phyloP scores from a whole-genome alignment of 1,140 invertebrate species.

The Tenebrio molitor region DNA sequence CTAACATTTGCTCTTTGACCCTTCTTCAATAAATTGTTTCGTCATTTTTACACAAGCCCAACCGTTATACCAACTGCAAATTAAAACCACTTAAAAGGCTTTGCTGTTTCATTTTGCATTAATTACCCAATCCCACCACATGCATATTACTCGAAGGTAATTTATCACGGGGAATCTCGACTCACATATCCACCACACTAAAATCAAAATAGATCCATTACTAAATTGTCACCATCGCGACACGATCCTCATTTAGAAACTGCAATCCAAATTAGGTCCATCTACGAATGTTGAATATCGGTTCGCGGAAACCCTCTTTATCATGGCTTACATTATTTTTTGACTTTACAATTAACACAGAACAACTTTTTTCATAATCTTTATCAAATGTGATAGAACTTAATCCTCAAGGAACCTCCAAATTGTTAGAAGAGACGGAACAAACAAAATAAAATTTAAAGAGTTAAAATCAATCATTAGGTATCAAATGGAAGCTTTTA shows the following conservation, averaged over 20 bases:
- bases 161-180: conserved; percentile 11
- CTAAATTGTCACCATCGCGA: conserved; percentile 19
- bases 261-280: conserved; percentile 6
- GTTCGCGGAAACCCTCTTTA: conserved; percentile 19
- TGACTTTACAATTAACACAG: no score
- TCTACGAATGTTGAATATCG: conserved; percentile 15
- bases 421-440: no score
- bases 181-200: background rate
- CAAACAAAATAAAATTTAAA: no score
- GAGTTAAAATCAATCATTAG: no score
- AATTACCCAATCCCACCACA: conserved; percentile 23
- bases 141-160: conserved; percentile 18
- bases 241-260: conserved; percentile 24
- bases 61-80: conserved; percentile 30
- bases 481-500: no score
- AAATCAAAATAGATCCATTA: conserved; percentile 21
- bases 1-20: conserved; percentile 43
- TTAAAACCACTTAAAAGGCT: conserved; percentile 28
- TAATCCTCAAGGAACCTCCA: no score
- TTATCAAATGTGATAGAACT: no score
- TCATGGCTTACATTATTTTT: conserved; percentile 5
- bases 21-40: conserved; percentile 38
- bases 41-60: conserved; percentile 17
- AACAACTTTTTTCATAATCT: no score
- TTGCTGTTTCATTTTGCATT: conserved; percentile 40